A percentile compares a stretch with the other conserved stretches of the same genome.
These are phyloP conservation scores for Chrysotoxum bicinctum DNA, from an alignment of 2,888 invertebrate genomes.

Conservation along the genomic window DNA sequence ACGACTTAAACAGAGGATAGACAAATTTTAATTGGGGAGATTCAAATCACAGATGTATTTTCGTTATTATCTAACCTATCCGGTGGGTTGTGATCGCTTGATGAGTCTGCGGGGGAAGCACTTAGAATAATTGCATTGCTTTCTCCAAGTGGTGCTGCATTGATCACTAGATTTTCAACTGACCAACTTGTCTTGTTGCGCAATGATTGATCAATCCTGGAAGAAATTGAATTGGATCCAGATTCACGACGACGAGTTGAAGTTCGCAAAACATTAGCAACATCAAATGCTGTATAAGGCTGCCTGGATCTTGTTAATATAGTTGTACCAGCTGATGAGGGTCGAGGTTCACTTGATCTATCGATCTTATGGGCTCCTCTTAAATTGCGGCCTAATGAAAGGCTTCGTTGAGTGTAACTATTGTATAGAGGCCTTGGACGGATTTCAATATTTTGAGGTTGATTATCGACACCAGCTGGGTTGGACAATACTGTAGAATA, in stretches of 20 bases:
- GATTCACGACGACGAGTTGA: constrained; percentile 75
- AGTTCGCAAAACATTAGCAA: constrained; percentile 79
- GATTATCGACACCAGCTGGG: constrained; percentile 71
- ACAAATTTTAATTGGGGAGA: constrained; percentile 29
- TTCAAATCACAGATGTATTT: constrained; percentile 80
- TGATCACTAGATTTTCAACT: constrained; percentile 79
- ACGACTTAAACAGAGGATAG: constrained; percentile 13
- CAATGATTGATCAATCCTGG: constrained; percentile 66
- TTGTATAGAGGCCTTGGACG: constrained; percentile 73
- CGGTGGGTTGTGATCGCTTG: constrained; percentile 52
- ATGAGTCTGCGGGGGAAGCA: constrained; percentile 51
- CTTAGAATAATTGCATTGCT: constrained; percentile 76
- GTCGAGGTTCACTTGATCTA: constrained; percentile 36
- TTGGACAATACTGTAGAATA: constrained; percentile 75
- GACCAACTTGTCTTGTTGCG: constrained; percentile 76
- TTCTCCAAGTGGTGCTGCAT: constrained; percentile 79
- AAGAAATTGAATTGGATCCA: constrained; percentile 69
- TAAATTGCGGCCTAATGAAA: constrained; percentile 77
- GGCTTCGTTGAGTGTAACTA: constrained; percentile 76
- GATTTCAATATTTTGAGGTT: constrained; percentile 75
- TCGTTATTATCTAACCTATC: constrained; percentile 74
- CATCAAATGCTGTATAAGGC: constrained; percentile 79
- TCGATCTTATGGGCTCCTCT: constrained; percentile 63
- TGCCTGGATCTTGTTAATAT: constrained; percentile 40
- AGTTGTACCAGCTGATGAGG: constrained; percentile 56